A percentile compares a stretch with the other conserved stretches of the same genome.
Conservation (phyloP, 2,113 vertebrate genomes). For the Microcebus lehilahytsara region DNA sequence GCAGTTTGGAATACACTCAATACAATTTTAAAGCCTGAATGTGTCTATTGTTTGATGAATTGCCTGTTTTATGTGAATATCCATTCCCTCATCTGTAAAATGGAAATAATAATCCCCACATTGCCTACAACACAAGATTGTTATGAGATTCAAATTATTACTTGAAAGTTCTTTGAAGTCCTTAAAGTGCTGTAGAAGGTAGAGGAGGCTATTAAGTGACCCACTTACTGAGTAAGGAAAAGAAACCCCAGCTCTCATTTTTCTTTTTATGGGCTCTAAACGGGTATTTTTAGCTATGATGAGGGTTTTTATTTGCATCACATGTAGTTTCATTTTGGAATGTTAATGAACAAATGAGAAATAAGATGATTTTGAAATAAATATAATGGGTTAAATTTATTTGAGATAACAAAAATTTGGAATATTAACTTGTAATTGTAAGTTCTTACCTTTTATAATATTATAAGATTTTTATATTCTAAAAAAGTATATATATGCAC, state of each 20-base stretch:
- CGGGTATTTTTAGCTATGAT: conserved; percentile 10
- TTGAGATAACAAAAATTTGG: background rate
- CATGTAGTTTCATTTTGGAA: conserved; percentile 29
- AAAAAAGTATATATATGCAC: background rate
- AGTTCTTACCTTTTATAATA: background rate
- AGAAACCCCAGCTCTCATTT: background rate
- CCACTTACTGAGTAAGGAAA: background rate
- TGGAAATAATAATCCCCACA: background rate
- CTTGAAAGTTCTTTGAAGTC: background rate
- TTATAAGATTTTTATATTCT: background rate
- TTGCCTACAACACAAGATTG: background rate
- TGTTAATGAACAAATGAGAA: conserved; percentile 38
- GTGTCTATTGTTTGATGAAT: background rate
- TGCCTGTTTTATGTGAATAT: background rate
- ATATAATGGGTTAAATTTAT: background rate
- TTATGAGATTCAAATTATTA: background rate
- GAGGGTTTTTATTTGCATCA: conserved; percentile 46
- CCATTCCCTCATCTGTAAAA: conserved; percentile 28
- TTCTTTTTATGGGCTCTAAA: conserved; percentile 27
- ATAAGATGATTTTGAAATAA: conserved; percentile 1
- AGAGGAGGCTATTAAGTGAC: conserved; percentile 24
- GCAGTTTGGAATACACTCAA: background rate
- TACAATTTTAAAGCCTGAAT: background rate
- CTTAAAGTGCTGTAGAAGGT: background rate
- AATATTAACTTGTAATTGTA: conserved; percentile 14